A percentile compares a stretch with the other conserved stretches of the same genome.
Conservation (phyloP, 2,797 vertebrate genomes). For the Pogonophryne albipinna region DNA sequence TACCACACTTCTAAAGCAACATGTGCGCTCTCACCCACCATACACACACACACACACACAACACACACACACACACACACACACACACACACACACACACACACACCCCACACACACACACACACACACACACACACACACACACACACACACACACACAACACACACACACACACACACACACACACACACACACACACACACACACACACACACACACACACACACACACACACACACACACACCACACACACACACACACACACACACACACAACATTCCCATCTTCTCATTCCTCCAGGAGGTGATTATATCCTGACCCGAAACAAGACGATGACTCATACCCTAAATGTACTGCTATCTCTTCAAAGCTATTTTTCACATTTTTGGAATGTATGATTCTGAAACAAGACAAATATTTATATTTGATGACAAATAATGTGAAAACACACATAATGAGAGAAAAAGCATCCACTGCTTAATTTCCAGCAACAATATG, state of each 20-base stretch:
- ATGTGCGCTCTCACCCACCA: conserved; percentile 18
- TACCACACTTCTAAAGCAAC: conserved; percentile 20
- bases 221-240: no score
- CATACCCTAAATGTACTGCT: conserved; percentile 15
- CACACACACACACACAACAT: background rate
- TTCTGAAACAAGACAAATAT: background rate
- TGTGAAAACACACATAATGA: background rate
- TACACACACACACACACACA: conserved; percentile 24
- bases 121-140: no score
- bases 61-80: conserved; percentile 3
- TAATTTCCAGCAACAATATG: background rate
- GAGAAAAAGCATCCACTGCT: background rate
- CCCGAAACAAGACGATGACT: conserved; percentile 50
- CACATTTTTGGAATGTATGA: background rate
- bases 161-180: background rate
- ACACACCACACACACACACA: no score
- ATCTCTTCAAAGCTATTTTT: conserved; percentile 27
- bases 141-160: no score
- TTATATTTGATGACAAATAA: background rate
- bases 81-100: background rate
- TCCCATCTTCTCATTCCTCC: conserved; percentile 24
- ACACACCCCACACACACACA: background rate
- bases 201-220: background rate
- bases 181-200: background rate
- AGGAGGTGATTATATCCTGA: conserved; percentile 36